Conservation (phyloP, 2,888 invertebrate species). For the Proisotoma minuta region DNA sequence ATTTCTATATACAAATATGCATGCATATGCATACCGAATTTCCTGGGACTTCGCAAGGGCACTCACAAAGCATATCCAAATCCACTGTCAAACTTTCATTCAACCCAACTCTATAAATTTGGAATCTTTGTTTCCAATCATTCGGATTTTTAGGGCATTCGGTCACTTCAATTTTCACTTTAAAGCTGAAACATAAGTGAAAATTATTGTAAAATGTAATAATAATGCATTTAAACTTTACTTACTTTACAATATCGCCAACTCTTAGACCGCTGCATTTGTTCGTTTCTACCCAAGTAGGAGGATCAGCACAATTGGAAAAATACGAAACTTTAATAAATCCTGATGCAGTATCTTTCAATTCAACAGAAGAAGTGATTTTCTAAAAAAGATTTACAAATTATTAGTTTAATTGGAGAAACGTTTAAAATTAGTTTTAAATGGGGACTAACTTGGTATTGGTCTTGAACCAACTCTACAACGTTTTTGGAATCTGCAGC, state of each 20-base stretch:
- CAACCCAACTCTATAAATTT: conserved; percentile 56
- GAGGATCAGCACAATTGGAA: conserved; percentile 20
- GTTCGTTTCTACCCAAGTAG: conserved; percentile 59
- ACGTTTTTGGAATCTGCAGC: conserved; percentile 93
- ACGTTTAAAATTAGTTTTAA: conserved; percentile 43
- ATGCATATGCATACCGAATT: conserved; percentile 14
- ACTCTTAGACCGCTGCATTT: conserved; percentile 61
- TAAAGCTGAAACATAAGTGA: conserved; percentile 16
- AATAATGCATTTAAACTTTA: conserved; percentile 49
- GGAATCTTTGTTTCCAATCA: conserved; percentile 34
- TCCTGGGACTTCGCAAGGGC: conserved; percentile 52
- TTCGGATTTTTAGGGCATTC: conserved; percentile 25
- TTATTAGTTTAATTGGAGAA: too few species aligned
- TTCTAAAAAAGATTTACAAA: conserved; percentile 11
- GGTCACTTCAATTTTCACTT: conserved; percentile 28
- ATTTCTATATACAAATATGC: too few species aligned
- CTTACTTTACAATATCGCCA: conserved; percentile 23
- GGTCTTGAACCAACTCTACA: conserved; percentile 85
- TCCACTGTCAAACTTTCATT: conserved; percentile 54
- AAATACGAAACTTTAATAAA: conserved; percentile 28
- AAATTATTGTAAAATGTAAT: not conserved
- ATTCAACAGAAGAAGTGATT: conserved; percentile 27
- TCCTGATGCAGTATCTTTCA: conserved; percentile 23
- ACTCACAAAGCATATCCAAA: conserved; percentile 56
- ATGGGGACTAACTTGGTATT: conserved; percentile 65